These are phyloP conservation scores for Alviniconcha strummeri DNA, from an alignment of 2,888 invertebrate genomes.

Conservation along the genomic window DNA sequence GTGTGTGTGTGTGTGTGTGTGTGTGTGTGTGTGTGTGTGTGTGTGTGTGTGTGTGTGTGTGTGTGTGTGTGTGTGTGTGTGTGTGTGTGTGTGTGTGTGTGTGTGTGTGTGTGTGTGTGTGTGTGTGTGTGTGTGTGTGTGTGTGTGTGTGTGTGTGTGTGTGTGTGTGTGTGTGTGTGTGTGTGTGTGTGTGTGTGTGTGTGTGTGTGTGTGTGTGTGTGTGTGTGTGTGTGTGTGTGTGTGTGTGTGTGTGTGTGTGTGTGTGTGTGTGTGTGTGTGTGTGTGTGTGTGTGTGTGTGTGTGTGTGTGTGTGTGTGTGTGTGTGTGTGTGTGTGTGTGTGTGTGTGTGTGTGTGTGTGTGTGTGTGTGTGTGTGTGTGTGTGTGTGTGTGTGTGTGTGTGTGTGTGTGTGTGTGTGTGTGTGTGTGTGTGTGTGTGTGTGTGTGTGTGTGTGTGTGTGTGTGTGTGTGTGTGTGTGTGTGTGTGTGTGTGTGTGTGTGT, in stretches of 20 bases:
- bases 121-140: slow-evolving; percentile 6
- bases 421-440: slow-evolving; percentile 3
- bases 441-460: slow-evolving; percentile 6
- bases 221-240: slow-evolving; percentile 10
- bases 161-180: slow-evolving; percentile 6
- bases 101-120: slow-evolving; percentile 3
- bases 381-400: slow-evolving; percentile 10
- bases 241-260: neutral
- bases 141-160: neutral
- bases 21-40: neutral
- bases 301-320: neutral
- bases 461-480: neutral
- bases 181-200: neutral
- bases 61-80: slow-evolving; percentile 10
- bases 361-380: neutral
- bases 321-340: slow-evolving; percentile 6
- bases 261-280: slow-evolving; percentile 3
- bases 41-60: neutral
- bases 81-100: neutral
- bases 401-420: neutral
- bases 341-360: neutral
- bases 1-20: slow-evolving; percentile 6
- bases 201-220: neutral
- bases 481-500: slow-evolving; percentile 6
- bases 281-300: slow-evolving; percentile 6